These are phyloP conservation scores for Drosophila mojavensis DNA, from an alignment of 1,140 invertebrate genomes.

Conservation along the genomic window DNA sequence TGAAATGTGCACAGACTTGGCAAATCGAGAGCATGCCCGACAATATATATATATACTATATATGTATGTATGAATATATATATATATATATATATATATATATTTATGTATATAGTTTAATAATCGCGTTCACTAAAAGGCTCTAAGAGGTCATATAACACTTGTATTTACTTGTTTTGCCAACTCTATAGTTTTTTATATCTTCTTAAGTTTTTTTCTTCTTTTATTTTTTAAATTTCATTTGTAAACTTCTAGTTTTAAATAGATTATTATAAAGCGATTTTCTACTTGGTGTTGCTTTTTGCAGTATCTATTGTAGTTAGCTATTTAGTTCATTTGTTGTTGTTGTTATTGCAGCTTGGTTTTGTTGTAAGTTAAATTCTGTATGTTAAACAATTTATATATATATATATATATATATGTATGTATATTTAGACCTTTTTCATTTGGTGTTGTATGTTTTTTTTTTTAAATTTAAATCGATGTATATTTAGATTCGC, in stretches of 20 bases:
- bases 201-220: not conserved
- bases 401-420: too few relatives aligned
- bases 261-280: slow-evolving; percentile 29
- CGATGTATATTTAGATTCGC: too few relatives aligned
- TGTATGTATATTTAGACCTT: too few relatives aligned
- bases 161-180: slow-evolving; percentile 13
- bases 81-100: not conserved
- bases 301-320: slow-evolving; percentile 18
- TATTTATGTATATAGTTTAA: slow-evolving; percentile 1
- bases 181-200: not conserved
- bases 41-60: not conserved
- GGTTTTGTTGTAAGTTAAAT: too few relatives aligned
- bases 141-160: slow-evolving; percentile 11
- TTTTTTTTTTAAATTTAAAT: too few relatives aligned
- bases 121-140: not conserved
- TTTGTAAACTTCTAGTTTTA: slow-evolving; percentile 33
- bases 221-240: slow-evolving; percentile 18
- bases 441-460: too few relatives aligned
- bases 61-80: too few relatives aligned
- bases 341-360: slow-evolving; percentile 2
- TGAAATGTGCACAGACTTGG: too few relatives aligned
- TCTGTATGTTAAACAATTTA: too few relatives aligned
- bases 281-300: slow-evolving; percentile 47
- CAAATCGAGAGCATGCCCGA: too few relatives aligned
- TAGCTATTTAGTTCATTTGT: slow-evolving; percentile 25